Evolutionary conservation across 1,140 invertebrate species (phyloP).

Genomic region (Trissolcus basalis): DNA sequence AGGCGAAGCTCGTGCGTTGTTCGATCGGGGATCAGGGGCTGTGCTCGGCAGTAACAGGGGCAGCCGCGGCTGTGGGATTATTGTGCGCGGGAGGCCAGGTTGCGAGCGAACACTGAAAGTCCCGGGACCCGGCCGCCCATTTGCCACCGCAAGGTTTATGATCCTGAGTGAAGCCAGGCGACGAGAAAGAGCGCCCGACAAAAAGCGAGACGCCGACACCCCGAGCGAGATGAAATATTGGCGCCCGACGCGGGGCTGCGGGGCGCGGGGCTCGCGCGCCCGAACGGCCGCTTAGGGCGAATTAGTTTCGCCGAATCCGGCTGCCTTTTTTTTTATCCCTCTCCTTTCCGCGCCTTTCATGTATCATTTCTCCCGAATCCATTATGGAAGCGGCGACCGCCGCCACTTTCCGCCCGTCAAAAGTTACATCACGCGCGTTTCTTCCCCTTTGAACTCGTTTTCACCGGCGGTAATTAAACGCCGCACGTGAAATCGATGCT

Average conservation of each 20-base stretch:
- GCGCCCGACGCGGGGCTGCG: slow-evolving; percentile 26
- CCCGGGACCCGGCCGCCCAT: slow-evolving; percentile 65
- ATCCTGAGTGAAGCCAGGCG: slow-evolving; percentile 53
- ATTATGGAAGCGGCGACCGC: slow-evolving; percentile 27
- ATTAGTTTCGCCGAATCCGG: slow-evolving; percentile 57
- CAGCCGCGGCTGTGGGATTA: slow-evolving; percentile 66
- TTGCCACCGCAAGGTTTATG: slow-evolving; percentile 66
- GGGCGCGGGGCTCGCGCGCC: too few species aligned
- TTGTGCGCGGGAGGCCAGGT: slow-evolving; percentile 64
- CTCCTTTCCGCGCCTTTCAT: slow-evolving; percentile 43
- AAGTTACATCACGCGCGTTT: slow-evolving; percentile 38
- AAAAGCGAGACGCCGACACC: slow-evolving; percentile 30
- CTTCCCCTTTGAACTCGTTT: slow-evolving; percentile 20
- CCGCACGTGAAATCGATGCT: slow-evolving; percentile 32
- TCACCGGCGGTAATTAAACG: slow-evolving; percentile 36
- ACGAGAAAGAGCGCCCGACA: slow-evolving; percentile 22
- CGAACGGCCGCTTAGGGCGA: slow-evolving; percentile 51
- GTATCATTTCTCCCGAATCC: slow-evolving; percentile 51
- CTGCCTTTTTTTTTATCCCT: slow-evolving; percentile 47
- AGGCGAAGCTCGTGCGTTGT: slow-evolving; percentile 10
- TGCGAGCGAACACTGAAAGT: slow-evolving; percentile 64
- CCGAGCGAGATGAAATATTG: slow-evolving; percentile 49
- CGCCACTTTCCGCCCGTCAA: slow-evolving; percentile 19
- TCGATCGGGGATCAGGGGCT: slow-evolving; percentile 34
- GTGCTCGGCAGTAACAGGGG: slow-evolving; percentile 63